Evolutionary conservation across 2,888 invertebrate genomes (phyloP), one percentile per base, ranked within the genome.

Genomic region (Athripsodes cinereus): DNA sequence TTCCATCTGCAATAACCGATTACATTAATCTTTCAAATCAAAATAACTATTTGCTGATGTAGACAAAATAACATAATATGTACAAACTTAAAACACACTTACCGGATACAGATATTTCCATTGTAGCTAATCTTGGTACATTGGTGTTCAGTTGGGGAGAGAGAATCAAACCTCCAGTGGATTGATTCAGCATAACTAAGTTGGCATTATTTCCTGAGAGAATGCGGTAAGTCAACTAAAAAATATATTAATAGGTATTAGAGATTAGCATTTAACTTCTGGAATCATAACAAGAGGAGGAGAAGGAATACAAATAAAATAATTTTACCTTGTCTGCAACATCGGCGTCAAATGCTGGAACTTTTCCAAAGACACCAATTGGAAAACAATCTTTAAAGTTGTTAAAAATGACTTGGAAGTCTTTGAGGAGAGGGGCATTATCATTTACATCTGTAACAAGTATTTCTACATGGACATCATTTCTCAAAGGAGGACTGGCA

Each of bases 131-230:
- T 69, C 95, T 90, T 0, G 96, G 92, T 5, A 97, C 95, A 72
- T 97, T 96, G 1, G 96, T 96, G 70, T 97, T 96, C 19, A 97
- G 78, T 67, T 94, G 92, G 0, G 95, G 93, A 10, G 96, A 95
- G 0, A 97, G 75, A 1, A 86, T 90, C 67, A 97, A 82, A 35
- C 90, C 87, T 0, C 96, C 96, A 0, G 87, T 85, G 0, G 87
- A 86, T 67, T 86, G 85, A 69, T 97, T 93, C 21, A 97, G 72
- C 0, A 88, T 83, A 1, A 97, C 81, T 18, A 96, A 76, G 68
- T 92, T 91, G 0, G 96, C 96, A 69, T 94, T 95, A 72, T 97
- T 97, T 0, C 97, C 96, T 0, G 91, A 88, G 0, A 95, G 72
- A 60, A 97, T 91, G 31, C 85, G 82, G 74, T 92, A 97, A 59